A percentile compares a stretch with the other conserved stretches of the same genome.
Evolutionary conservation across 2,888 invertebrate species (phyloP).

Genomic region (Drosophila infuscata): DNA sequence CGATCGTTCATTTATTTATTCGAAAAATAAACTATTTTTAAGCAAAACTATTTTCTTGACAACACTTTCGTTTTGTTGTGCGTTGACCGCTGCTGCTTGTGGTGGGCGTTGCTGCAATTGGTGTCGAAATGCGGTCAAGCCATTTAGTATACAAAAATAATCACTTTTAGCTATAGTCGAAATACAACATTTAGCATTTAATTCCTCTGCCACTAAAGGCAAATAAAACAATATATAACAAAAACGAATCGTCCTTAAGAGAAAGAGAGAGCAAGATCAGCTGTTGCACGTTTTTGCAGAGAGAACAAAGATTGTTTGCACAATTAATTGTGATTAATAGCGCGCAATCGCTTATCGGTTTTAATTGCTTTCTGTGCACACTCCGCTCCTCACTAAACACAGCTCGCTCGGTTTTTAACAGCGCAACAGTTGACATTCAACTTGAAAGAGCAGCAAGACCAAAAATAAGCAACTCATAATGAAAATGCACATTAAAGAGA

Average conservation of each 20-base stretch:
- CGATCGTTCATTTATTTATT: conserved; percentile 46
- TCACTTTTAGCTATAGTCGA: conserved; percentile 29
- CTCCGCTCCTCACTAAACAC: conserved; percentile 10
- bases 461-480: conserved; percentile 18
- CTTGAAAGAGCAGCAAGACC: conserved; percentile 23
- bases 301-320: neutral
- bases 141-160: conserved; percentile 55
- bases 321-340: conserved; percentile 5
- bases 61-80: conserved; percentile 53
- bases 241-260: neutral
- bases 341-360: conserved; percentile 39
- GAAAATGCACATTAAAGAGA: conserved; percentile 7
- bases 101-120: conserved; percentile 58
- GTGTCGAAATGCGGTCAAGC: conserved; percentile 64
- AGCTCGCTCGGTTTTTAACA: conserved; percentile 14
- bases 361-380: conserved; percentile 2
- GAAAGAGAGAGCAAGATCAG: conserved; percentile 11
- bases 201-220: conserved; percentile 8
- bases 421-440: conserved; percentile 47
- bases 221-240: conserved; percentile 3
- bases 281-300: conserved; percentile 10
- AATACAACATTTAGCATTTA: conserved; percentile 36
- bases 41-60: conserved; percentile 47
- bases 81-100: conserved; percentile 22
- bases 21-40: conserved; percentile 60